These are phyloP conservation scores for Ophion ellenae DNA, from an alignment of 2,888 invertebrate species.

Conservation along the genomic window DNA sequence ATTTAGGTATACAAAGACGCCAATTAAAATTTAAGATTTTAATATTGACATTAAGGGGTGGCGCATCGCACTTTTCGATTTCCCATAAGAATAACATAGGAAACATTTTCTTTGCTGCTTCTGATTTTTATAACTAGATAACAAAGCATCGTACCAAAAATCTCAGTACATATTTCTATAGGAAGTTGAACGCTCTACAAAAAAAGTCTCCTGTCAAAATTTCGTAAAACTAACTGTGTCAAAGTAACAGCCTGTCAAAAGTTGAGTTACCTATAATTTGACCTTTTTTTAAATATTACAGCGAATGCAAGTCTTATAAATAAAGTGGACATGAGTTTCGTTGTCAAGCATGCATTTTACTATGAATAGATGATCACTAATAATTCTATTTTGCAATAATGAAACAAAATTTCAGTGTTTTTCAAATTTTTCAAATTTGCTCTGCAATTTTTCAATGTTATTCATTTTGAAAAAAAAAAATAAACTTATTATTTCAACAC, in stretches of 20 bases:
- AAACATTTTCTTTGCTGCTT: conserved; percentile 4
- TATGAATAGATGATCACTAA: not conserved
- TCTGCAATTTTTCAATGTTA: no score
- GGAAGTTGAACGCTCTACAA: conserved; percentile 30
- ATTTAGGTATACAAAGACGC: no score
- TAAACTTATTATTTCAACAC: not conserved
- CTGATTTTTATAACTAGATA: conserved; percentile 5
- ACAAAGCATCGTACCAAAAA: not conserved
- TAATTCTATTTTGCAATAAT: conserved; percentile 4
- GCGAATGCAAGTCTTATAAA: not conserved
- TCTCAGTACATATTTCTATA: conserved; percentile 15
- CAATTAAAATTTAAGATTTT: no score
- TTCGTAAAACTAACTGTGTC: conserved; percentile 1
- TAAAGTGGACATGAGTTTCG: not conserved
- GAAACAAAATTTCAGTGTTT: not conserved
- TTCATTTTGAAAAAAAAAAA: not conserved
- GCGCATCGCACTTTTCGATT: conserved; percentile 30
- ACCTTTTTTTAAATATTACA: not conserved
- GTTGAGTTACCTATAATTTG: not conserved
- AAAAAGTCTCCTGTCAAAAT: conserved; percentile 25
- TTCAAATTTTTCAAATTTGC: no score
- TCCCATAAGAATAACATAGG: conserved; percentile 37
- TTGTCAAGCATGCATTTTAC: no score
- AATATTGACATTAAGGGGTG: no score
- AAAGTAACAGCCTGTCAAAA: not conserved